A percentile compares a stretch with the other conserved stretches of the same genome.
phyloP scores from a whole-genome alignment of 2,113 vertebrate species.

The Peromyscus maniculatus region DNA sequence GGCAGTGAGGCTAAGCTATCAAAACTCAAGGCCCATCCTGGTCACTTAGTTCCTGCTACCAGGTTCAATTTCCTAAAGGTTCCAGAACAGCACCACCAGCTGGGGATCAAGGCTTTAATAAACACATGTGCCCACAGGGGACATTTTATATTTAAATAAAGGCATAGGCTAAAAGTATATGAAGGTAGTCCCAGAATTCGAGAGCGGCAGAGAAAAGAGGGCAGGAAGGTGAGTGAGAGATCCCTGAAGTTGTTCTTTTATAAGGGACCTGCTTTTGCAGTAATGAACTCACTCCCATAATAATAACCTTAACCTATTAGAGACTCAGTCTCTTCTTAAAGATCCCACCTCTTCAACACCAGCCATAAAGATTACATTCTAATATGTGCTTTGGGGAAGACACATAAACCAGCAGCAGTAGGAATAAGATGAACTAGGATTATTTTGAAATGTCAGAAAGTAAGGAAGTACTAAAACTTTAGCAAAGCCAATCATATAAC shows the following conservation, averaged over 20 bases:
- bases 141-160: neutral
- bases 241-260: neutral
- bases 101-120: neutral
- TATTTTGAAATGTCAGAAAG: neutral
- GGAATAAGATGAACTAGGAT: neutral
- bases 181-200: neutral
- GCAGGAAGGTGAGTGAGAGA: neutral
- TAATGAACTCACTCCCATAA: neutral
- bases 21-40: neutral
- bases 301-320: neutral
- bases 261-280: neutral
- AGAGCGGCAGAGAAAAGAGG: neutral
- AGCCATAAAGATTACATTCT: neutral
- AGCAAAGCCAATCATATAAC: neutral
- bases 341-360: neutral
- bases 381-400: neutral
- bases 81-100: neutral
- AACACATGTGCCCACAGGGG: neutral
- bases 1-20: neutral
- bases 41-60: no score
- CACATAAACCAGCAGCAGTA: neutral
- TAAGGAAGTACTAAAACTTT: neutral
- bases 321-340: neutral
- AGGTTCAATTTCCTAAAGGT: neutral
- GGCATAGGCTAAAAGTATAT: neutral